phyloP scores from a whole-genome alignment of 2,888 invertebrate species.

The Drosophila subquinaria region DNA sequence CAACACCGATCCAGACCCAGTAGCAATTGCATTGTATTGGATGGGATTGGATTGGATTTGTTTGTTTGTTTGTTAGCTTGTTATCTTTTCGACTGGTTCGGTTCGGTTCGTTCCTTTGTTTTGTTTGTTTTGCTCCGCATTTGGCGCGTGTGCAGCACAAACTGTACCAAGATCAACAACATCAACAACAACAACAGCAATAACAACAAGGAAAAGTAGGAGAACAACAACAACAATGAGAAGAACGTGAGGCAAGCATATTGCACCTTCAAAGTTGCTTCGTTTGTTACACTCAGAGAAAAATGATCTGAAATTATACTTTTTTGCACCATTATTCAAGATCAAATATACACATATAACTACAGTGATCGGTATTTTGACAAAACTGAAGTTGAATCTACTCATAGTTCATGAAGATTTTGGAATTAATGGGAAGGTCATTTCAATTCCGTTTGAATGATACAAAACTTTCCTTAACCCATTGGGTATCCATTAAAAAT shows the following conservation, averaged over 20 bases:
- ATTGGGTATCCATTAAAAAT: no score
- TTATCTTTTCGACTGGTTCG: conserved; percentile 28
- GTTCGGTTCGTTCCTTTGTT: conserved; percentile 9
- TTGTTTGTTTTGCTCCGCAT: conserved; percentile 57
- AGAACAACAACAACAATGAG: background rate
- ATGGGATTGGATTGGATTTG: conserved; percentile 20
- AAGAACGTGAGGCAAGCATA: conserved; percentile 24
- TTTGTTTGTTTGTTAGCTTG: conserved; percentile 28
- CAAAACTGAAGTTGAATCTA: no score
- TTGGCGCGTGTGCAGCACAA: conserved; percentile 70
- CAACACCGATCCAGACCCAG: background rate
- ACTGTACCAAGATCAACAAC: conserved; percentile 69
- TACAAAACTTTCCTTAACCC: no score
- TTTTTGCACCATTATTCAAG: no score
- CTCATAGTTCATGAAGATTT: no score
- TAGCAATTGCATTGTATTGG: conserved; percentile 7
- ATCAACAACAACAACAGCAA: conserved; percentile 12
- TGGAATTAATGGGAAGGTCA: no score
- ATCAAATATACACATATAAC: no score
- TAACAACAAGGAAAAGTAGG: background rate
- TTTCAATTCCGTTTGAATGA: no score
- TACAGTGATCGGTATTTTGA: no score
- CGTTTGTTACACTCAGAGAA: conserved; percentile 8
- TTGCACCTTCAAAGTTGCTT: conserved; percentile 28
- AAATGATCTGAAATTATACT: background rate